A percentile compares a stretch with the other conserved stretches of the same genome.
phyloP scores from a whole-genome alignment of 2,113 vertebrate genomes.

The Anoplopoma fimbria region DNA sequence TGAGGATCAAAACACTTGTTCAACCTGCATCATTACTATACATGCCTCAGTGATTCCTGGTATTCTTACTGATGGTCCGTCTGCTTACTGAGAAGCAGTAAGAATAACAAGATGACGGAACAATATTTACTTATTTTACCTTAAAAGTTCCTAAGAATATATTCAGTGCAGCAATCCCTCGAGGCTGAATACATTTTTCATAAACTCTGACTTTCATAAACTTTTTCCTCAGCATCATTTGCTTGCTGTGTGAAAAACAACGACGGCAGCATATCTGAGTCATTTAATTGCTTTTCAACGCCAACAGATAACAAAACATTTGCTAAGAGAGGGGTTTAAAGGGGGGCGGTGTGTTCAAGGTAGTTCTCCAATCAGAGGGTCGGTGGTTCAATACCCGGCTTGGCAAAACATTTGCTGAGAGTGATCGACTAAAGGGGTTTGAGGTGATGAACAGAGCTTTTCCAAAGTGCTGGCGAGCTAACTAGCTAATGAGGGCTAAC shows the following conservation, averaged over 20 bases:
- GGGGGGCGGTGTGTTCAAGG: no score
- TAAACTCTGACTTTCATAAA: background rate
- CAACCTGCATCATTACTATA: background rate
- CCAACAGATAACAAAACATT: background rate
- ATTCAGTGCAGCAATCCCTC: background rate
- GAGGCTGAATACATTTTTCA: background rate
- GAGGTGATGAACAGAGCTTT: background rate
- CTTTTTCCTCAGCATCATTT: background rate
- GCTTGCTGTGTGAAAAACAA: background rate
- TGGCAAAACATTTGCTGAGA: background rate
- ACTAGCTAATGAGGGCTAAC: background rate
- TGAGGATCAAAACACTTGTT: background rate
- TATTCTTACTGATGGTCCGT: background rate
- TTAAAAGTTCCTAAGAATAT: background rate
- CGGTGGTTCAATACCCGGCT: no score
- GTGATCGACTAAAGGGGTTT: background rate
- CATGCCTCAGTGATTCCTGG: background rate
- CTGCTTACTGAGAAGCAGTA: background rate
- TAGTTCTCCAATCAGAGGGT: no score
- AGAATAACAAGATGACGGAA: background rate
- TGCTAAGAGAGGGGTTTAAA: background rate
- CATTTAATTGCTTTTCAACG: background rate
- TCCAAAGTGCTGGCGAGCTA: background rate
- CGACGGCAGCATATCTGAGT: background rate
- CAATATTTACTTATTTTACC: background rate